Evolutionary conservation across 2,888 invertebrate species (phyloP).

Genomic region (Nomada fucata): DNA sequence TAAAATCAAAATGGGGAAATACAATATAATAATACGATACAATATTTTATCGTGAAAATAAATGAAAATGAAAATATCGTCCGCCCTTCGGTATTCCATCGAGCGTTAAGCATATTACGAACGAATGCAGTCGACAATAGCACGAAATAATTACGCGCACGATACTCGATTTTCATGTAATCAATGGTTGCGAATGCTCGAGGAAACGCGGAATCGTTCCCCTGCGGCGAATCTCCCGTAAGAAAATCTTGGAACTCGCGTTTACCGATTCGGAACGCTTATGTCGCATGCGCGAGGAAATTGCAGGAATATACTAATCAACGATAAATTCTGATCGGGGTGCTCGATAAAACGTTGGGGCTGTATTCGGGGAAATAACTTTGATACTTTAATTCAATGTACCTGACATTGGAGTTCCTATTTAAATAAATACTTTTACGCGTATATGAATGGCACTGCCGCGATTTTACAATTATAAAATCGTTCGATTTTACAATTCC

Average conservation of each 20-base stretch:
- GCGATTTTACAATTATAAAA: too few species aligned
- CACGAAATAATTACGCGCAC: slow-evolving; percentile 35
- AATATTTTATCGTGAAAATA: not conserved
- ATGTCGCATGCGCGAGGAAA: slow-evolving; percentile 40
- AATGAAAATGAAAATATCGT: not conserved
- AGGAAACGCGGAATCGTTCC: slow-evolving; percentile 22
- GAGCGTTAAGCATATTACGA: not conserved
- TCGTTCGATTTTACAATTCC: too few species aligned
- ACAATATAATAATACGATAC: too few species aligned
- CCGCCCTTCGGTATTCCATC: too few species aligned
- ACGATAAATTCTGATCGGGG: slow-evolving; percentile 12
- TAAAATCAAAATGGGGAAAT: too few species aligned
- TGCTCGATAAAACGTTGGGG: not conserved
- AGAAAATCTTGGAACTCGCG: slow-evolving; percentile 39
- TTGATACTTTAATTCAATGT: not conserved
- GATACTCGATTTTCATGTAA: slow-evolving; percentile 39
- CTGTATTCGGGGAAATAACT: slow-evolving; percentile 15
- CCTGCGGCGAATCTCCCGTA: slow-evolving; percentile 36
- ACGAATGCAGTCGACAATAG: slow-evolving; percentile 8
- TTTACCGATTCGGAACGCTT: slow-evolving; percentile 61
- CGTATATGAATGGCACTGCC: too few species aligned
- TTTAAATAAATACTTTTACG: too few species aligned
- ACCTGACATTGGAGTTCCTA: too few species aligned
- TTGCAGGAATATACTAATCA: slow-evolving; percentile 40
- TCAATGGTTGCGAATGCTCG: slow-evolving; percentile 44